A percentile compares a stretch with the other conserved stretches of the same genome.
Conservation (phyloP, 2,113 vertebrate species). For the Lichenostomus cassidix region DNA sequence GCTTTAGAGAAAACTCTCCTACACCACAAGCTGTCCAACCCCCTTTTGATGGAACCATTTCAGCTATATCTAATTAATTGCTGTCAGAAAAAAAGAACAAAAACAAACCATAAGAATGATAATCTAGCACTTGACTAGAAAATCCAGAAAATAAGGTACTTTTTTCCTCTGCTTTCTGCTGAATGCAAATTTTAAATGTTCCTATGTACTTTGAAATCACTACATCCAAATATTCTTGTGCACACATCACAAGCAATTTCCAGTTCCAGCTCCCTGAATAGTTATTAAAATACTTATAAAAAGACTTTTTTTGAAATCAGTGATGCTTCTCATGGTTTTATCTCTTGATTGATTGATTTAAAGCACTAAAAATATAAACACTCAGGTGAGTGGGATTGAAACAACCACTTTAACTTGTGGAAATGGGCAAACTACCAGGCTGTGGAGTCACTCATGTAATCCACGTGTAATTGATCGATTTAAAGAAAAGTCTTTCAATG, state of each 20-base stretch:
- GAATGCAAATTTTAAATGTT: neutral
- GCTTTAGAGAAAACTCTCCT: neutral
- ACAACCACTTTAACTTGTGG: neutral
- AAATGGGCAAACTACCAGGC: neutral
- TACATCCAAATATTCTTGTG: neutral
- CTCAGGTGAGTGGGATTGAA: neutral
- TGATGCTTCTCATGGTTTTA: neutral
- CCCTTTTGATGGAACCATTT: neutral
- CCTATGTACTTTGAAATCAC: neutral
- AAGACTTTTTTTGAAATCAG: neutral
- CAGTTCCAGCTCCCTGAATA: neutral
- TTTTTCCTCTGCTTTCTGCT: neutral
- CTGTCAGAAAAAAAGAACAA: neutral
- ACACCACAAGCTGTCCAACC: neutral
- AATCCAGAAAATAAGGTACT: neutral
- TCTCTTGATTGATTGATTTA: neutral
- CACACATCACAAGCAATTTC: neutral
- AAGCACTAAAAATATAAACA: neutral
- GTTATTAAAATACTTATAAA: neutral
- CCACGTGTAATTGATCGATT: neutral
- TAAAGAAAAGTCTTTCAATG: neutral
- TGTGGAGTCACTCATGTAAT: neutral
- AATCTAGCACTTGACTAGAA: rapidly evolving
- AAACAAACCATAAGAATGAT: neutral
- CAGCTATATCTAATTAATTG: neutral